Evolutionary conservation across 1,140 invertebrate species (phyloP).

Genomic region (Eurytemora carolleeae): DNA sequence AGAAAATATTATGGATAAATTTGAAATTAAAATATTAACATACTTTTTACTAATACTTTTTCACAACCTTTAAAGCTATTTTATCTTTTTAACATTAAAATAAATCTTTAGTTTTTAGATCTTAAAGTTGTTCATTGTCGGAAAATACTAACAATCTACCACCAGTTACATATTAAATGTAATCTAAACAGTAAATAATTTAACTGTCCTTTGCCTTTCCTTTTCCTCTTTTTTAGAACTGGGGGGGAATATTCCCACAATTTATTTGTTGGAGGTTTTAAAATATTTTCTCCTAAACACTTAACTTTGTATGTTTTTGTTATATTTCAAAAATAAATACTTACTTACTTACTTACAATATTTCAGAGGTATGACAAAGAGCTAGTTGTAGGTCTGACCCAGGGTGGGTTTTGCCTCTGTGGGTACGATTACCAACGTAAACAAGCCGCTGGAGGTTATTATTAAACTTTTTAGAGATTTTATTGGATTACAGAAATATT

Average conservation of each 20-base stretch:
- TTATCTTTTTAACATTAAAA: too few species aligned
- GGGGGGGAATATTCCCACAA: background rate
- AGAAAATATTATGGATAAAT: too few species aligned
- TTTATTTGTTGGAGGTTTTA: background rate
- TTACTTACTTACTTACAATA: too few species aligned
- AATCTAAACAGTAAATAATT: background rate
- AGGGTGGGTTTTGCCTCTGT: background rate
- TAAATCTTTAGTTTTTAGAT: too few species aligned
- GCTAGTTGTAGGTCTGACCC: background rate
- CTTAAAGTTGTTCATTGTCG: too few species aligned
- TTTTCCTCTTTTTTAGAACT: background rate
- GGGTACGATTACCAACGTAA: background rate
- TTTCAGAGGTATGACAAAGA: background rate
- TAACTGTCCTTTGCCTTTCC: background rate
- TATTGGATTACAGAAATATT: background rate
- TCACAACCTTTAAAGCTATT: too few species aligned
- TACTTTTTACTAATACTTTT: too few species aligned
- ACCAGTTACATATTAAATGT: too few species aligned
- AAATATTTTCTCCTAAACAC: background rate
- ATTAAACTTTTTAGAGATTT: background rate
- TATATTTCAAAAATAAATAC: too few species aligned
- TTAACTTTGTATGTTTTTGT: too few species aligned
- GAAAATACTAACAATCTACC: too few species aligned
- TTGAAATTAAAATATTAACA: too few species aligned
- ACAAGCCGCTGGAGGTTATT: background rate